phyloP scores from a whole-genome alignment of 2,797 vertebrate genomes.

The Sebastes baramenuke region DNA sequence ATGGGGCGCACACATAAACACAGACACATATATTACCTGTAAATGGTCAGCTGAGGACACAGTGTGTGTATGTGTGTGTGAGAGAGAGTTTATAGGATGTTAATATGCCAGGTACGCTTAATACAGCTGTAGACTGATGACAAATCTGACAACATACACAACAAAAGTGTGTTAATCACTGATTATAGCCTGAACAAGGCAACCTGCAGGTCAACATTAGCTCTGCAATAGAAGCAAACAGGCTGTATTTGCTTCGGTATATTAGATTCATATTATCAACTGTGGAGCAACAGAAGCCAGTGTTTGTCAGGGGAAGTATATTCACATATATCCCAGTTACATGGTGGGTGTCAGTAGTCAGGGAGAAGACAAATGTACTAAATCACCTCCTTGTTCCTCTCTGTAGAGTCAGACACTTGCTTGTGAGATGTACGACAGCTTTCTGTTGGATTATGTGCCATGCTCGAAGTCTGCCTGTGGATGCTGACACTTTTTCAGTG shows the following conservation, averaged over 20 bases:
- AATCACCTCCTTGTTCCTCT: not conserved
- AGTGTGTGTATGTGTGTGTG: not conserved
- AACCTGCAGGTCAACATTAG: slow-evolving; percentile 9
- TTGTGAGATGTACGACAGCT: not conserved
- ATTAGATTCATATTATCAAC: not conserved
- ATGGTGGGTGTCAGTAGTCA: not conserved
- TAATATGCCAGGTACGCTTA: not conserved
- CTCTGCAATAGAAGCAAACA: slow-evolving; percentile 36
- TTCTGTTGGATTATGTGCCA: not conserved
- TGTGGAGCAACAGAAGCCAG: not conserved
- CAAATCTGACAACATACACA: not conserved
- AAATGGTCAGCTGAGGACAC: slow-evolving; percentile 35
- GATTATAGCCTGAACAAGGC: not conserved
- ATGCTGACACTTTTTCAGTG: not conserved
- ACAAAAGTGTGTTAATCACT: not conserved
- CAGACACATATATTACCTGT: slow-evolving; percentile 1
- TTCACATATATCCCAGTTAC: not conserved
- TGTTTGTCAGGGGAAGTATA: not conserved
- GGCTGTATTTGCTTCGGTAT: slow-evolving; percentile 1
- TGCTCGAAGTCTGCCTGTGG: not conserved
- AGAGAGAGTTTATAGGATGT: not conserved
- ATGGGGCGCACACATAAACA: not conserved
- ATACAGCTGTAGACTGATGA: not conserved
- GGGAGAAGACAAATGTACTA: not conserved
- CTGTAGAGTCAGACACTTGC: not conserved